A percentile compares a stretch with the other conserved stretches of the same genome.
Evolutionary conservation across 2,113 vertebrate species (phyloP).

Genomic region (Mastomys coucha): DNA sequence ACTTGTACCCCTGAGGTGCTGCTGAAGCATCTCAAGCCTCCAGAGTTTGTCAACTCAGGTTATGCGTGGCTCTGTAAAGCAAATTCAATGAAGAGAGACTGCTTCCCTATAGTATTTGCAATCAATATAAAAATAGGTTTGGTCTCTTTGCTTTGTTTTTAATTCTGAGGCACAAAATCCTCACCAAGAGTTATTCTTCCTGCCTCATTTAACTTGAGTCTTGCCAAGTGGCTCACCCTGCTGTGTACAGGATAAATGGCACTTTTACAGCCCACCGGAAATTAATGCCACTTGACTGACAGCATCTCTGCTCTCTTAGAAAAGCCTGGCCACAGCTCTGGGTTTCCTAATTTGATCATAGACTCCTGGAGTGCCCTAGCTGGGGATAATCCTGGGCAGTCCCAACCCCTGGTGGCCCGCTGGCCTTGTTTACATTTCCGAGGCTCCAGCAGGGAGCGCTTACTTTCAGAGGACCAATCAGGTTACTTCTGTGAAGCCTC

Average conservation of each 20-base stretch:
- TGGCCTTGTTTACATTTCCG: not conserved
- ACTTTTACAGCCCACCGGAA: conserved; percentile 62
- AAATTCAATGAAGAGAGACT: conserved; percentile 50
- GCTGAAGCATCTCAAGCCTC: not conserved
- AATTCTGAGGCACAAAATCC: conserved; percentile 66
- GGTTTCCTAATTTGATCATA: conserved; percentile 29
- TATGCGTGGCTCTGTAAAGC: conserved; percentile 4
- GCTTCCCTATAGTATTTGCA: conserved; percentile 56
- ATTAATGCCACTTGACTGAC: conserved; percentile 63
- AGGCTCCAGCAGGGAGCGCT: not conserved
- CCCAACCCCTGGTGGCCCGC: not conserved
- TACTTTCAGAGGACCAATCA: conserved; percentile 1
- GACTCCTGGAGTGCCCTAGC: not conserved
- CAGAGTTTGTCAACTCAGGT: not conserved
- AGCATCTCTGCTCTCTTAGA: conserved; percentile 40
- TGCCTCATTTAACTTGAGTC: conserved; percentile 67
- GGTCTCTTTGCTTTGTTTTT: conserved; percentile 61
- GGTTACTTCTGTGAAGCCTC: not conserved
- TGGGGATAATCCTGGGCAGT: not conserved
- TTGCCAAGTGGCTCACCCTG: conserved; percentile 55
- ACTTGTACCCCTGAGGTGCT: not conserved
- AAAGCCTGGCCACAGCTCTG: not conserved
- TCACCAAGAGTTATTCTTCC: conserved; percentile 40
- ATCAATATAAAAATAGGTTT: conserved; percentile 57
- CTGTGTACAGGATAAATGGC: conserved; percentile 59